Conservation (phyloP, 1,140 invertebrate species). For the Cepaea nemoralis region DNA sequence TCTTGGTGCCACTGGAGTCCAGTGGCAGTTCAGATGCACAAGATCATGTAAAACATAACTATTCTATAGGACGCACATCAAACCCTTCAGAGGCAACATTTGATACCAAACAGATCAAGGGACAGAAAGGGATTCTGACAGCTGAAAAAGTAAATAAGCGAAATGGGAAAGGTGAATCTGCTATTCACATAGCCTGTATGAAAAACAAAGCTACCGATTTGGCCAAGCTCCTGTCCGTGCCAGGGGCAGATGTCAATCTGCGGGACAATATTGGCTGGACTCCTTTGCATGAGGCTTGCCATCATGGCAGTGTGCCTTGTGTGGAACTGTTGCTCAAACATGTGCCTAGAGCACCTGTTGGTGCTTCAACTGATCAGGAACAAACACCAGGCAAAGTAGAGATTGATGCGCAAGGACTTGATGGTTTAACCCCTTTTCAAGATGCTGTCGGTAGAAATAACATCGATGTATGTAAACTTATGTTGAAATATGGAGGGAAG, state of each 20-base stretch:
- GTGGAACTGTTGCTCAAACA: constrained; percentile 80
- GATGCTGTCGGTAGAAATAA: constrained; percentile 61
- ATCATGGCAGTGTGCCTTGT: constrained; percentile 85
- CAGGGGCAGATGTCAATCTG: constrained; percentile 63
- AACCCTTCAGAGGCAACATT: not conserved
- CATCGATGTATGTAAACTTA: constrained; percentile 54
- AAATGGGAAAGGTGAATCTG: constrained; percentile 30
- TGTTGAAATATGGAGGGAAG: constrained; percentile 62
- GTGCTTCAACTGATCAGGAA: not conserved
- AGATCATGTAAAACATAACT: not conserved
- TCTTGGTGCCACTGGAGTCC: constrained; percentile 19
- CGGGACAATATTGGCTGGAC: constrained; percentile 91
- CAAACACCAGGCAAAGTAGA: constrained; percentile 54
- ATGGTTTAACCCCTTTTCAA: constrained; percentile 65
- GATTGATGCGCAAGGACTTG: constrained; percentile 48
- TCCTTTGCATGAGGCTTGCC: constrained; percentile 92
- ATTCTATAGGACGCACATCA: not conserved
- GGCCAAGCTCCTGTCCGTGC: not conserved
- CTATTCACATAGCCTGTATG: constrained; percentile 12
- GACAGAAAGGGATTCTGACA: not conserved
- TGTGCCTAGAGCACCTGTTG: constrained; percentile 57
- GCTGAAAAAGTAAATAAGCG: constrained; percentile 13
- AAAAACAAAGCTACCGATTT: not conserved
- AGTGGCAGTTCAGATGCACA: not conserved
- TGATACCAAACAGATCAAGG: not conserved